These are phyloP conservation scores for Trissoscelio sp. DNA, from an alignment of 2,888 invertebrate genomes.

Conservation along the genomic window DNA sequence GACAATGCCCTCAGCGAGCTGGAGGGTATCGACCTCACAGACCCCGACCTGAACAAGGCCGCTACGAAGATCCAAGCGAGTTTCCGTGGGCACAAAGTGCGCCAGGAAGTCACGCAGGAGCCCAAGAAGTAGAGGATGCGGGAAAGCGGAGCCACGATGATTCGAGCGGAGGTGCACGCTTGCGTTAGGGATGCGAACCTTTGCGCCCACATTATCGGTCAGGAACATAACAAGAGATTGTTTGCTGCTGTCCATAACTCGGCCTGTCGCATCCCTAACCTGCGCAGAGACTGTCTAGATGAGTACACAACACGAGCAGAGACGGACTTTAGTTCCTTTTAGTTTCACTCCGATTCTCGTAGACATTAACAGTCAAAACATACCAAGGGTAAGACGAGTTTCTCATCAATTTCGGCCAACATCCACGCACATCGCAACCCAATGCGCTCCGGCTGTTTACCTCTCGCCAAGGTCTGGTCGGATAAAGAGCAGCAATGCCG, in stretches of 20 bases:
- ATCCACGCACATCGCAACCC: constrained; percentile 35
- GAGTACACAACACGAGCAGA: constrained; percentile 41
- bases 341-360: constrained; percentile 59
- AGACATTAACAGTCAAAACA: constrained; percentile 44
- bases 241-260: not conserved
- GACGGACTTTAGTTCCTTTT: constrained; percentile 62
- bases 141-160: constrained; percentile 5
- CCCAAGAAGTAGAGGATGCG: constrained; percentile 74
- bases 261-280: constrained; percentile 23
- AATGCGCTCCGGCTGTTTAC: constrained; percentile 13
- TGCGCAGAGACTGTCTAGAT: constrained; percentile 43
- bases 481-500: not conserved
- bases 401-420: constrained; percentile 35
- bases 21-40: constrained; percentile 92
- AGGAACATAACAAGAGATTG: not conserved
- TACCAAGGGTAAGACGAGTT: constrained; percentile 36
- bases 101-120: constrained; percentile 86
- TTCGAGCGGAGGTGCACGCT: constrained; percentile 21
- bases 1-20: constrained; percentile 87
- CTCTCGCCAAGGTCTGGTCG: constrained; percentile 14
- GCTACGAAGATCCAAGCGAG: constrained; percentile 97
- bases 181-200: constrained; percentile 23
- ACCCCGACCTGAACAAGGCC: constrained; percentile 94
- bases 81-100: constrained; percentile 95
- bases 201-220: not conserved